Percentiles rank a stretch among this genome's conserved stretches.
Evolutionary conservation across 2,113 vertebrate species (phyloP).

Genomic region (Dicaeum eximium): DNA sequence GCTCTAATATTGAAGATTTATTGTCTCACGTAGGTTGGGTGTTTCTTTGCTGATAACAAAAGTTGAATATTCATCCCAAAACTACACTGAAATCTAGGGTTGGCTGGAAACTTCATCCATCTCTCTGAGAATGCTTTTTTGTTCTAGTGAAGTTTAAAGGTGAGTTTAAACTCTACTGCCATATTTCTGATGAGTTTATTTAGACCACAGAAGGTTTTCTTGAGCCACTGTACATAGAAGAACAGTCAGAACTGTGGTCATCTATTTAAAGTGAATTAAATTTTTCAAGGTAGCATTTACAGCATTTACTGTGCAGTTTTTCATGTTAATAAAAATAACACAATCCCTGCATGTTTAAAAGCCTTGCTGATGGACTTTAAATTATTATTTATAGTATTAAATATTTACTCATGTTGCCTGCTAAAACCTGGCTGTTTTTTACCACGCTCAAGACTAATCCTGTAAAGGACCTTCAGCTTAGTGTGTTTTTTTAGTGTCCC

Average conservation of each 20-base stretch:
- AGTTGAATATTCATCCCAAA: not conserved
- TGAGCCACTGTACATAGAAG: not conserved
- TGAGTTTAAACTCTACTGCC: not conserved
- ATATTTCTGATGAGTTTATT: not conserved
- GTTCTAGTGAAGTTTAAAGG: not conserved
- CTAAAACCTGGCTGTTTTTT: not conserved
- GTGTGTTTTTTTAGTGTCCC: not conserved
- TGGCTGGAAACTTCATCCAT: not conserved
- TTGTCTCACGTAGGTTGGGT: not conserved
- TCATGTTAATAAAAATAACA: not conserved
- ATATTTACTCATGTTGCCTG: not conserved
- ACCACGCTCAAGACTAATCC: not conserved
- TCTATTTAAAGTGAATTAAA: not conserved
- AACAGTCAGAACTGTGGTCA: not conserved
- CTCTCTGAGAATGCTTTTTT: not conserved
- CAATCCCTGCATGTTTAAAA: not conserved
- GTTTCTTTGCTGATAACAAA: not conserved
- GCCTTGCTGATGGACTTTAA: not conserved
- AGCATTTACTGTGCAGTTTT: not conserved
- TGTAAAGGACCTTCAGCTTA: not conserved
- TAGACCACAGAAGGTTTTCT: not conserved
- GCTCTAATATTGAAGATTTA: not conserved
- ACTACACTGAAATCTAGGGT: not conserved
- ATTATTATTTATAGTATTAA: not conserved
- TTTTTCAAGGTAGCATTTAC: not conserved